A percentile compares a stretch with the other conserved stretches of the same genome.
Evolutionary conservation across 2,113 vertebrate species (phyloP).

Genomic region (Baryphthengus martii): DNA sequence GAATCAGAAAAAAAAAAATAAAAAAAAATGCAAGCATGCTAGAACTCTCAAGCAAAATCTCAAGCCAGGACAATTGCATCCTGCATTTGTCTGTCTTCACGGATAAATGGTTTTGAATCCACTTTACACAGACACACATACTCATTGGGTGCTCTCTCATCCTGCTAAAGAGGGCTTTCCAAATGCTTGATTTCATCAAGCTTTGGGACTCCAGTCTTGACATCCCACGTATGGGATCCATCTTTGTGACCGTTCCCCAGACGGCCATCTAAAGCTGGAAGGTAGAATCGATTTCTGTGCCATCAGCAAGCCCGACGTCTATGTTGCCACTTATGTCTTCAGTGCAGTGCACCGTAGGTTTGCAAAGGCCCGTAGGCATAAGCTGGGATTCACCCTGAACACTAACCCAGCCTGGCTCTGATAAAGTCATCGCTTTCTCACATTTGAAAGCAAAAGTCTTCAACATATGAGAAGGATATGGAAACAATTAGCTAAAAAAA

Average conservation of each 20-base stretch:
- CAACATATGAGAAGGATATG: background rate
- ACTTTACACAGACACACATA: background rate
- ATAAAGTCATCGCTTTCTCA: background rate
- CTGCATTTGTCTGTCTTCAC: background rate
- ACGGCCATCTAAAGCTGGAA: background rate
- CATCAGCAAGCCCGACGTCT: background rate
- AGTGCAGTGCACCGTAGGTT: background rate
- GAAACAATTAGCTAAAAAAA: background rate
- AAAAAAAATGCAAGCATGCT: background rate
- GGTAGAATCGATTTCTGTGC: background rate
- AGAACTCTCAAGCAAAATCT: background rate
- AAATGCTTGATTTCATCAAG: background rate
- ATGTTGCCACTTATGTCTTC: background rate
- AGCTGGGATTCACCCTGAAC: background rate
- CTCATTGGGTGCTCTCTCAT: background rate
- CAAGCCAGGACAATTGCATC: background rate
- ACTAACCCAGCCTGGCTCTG: background rate
- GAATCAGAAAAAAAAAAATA: background rate
- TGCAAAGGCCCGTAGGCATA: background rate
- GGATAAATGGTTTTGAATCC: background rate
- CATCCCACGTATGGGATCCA: background rate
- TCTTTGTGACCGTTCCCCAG: background rate
- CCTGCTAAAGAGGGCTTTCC: background rate
- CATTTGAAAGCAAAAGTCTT: background rate
- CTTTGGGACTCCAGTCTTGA: background rate